Percentiles rank a stretch among this genome's conserved stretches.
phyloP scores from a whole-genome alignment of 1,140 invertebrate genomes.

The Limonius californicus region DNA sequence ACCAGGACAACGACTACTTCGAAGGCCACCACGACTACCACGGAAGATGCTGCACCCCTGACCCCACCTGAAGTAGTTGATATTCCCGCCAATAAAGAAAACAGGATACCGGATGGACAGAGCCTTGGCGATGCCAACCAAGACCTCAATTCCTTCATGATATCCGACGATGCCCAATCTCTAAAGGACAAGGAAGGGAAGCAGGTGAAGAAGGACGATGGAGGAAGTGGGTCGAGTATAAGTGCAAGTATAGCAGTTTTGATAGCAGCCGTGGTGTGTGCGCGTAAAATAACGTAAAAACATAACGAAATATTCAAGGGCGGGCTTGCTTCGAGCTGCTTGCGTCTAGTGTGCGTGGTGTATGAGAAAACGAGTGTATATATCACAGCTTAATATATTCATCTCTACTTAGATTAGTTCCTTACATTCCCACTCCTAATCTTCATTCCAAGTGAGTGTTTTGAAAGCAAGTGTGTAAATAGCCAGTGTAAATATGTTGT shows the following conservation, averaged over 20 bases:
- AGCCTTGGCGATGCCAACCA: slow-evolving; percentile 18
- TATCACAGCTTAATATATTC: slow-evolving; percentile 12
- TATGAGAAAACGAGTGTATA: slow-evolving; percentile 1
- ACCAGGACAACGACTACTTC: slow-evolving; percentile 59
- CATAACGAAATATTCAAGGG: not conserved
- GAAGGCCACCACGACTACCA: slow-evolving; percentile 49
- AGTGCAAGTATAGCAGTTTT: not conserved
- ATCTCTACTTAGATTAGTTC: slow-evolving; percentile 7
- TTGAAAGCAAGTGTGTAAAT: slow-evolving; percentile 10
- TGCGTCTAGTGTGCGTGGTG: not conserved
- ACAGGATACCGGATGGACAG: slow-evolving; percentile 11
- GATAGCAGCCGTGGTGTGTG: not conserved
- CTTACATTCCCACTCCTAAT: not conserved
- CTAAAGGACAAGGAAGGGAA: slow-evolving; percentile 33
- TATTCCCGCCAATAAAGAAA: slow-evolving; percentile 22
- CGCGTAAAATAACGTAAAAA: slow-evolving; percentile 7
- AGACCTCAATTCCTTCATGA: slow-evolving; percentile 34
- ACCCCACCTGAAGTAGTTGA: slow-evolving; percentile 38
- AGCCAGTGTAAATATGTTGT: slow-evolving; percentile 8
- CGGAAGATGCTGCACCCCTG: slow-evolving; percentile 46
- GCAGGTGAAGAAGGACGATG: not conserved
- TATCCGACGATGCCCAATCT: slow-evolving; percentile 31
- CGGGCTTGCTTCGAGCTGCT: slow-evolving; percentile 1
- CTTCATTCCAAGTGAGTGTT: not conserved
- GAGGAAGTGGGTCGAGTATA: not conserved